Conservation (phyloP, 2,113 vertebrate species). For the Megaceryle maxima region DNA sequence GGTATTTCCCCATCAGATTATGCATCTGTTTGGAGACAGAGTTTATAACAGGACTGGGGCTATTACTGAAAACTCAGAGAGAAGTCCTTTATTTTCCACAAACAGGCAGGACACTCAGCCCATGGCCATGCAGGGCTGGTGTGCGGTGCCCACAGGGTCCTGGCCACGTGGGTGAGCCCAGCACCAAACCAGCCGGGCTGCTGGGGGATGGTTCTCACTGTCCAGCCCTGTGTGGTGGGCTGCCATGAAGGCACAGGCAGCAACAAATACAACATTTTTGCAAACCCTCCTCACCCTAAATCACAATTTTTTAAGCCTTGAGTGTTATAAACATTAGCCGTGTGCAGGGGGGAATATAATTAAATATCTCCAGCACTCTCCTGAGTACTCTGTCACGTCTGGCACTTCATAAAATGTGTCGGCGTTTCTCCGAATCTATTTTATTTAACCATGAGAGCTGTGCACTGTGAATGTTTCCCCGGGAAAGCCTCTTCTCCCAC, state of each 20-base stretch:
- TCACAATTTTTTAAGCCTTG: neutral
- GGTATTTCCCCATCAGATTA: neutral
- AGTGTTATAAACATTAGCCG: neutral
- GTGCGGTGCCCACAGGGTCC: too few relatives aligned
- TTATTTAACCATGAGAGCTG: neutral
- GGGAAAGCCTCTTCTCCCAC: neutral
- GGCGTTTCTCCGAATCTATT: neutral
- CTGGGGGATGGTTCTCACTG: neutral
- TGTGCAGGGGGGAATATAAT: neutral
- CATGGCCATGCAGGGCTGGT: fast-evolving
- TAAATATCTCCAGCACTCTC: neutral
- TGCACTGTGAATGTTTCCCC: fast-evolving
- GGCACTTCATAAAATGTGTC: neutral
- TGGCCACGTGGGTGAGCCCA: fast-evolving
- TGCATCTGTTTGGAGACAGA: too few relatives aligned
- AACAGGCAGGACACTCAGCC: neutral
- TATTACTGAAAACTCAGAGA: neutral
- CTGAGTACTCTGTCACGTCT: neutral
- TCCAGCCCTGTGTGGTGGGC: neutral
- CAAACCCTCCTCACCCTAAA: neutral
- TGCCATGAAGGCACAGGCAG: neutral
- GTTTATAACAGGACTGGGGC: neutral
- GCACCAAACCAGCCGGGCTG: neutral
- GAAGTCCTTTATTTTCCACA: too few relatives aligned
- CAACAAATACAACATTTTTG: neutral